Evolutionary conservation across 1,140 invertebrate species (phyloP), one percentile per base, ranked within the genome.

Genomic region (Galendromus occidentalis): DNA sequence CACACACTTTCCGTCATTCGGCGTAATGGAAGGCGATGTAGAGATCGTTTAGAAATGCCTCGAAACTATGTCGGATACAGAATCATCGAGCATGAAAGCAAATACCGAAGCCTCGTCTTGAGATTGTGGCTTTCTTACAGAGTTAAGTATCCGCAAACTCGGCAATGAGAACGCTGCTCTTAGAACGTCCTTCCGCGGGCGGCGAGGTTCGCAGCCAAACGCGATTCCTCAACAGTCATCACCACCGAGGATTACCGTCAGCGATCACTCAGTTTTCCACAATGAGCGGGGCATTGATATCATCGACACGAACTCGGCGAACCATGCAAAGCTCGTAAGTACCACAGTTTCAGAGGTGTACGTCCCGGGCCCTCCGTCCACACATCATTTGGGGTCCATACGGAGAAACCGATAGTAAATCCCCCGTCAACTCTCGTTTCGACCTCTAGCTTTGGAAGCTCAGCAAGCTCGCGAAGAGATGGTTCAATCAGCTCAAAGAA

Each of bases 141-240:
- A 59, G 51, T 59, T 59, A 9, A 59, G 51, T 33, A 59, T 59
- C 22, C 51, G 51, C 51, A 59, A 59, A 59, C 51, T 59, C 51
- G 51, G 51, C 51, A 59, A 59, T 59, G 51, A 59, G 22, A 25
- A 59, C 33, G 25, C 14, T 59, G 25, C 33, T 25, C 22, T 59
- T 14, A 25, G 51, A 25, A 59, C 51, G 9, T 59, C 51, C 1
- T 33, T 59, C 33, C 51, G 51, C 17, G 25, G 51, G 14, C 12
- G 51, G 25, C 51, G 51, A 5, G 51, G 33, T 33, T 59, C 51
- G 33, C 25, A 59, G 14, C 22, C 51, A 9, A 59, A 14, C 5
- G 25, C 51, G 17, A 6, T 22, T 17, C 25, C 22, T 17, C 25
- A 25, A 33, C 22, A 25, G 14, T 59, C 22, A 33, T 4, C 51